These are phyloP conservation scores for Drosophila gaucha DNA, from an alignment of 2,888 invertebrate genomes.

Conservation along the genomic window DNA sequence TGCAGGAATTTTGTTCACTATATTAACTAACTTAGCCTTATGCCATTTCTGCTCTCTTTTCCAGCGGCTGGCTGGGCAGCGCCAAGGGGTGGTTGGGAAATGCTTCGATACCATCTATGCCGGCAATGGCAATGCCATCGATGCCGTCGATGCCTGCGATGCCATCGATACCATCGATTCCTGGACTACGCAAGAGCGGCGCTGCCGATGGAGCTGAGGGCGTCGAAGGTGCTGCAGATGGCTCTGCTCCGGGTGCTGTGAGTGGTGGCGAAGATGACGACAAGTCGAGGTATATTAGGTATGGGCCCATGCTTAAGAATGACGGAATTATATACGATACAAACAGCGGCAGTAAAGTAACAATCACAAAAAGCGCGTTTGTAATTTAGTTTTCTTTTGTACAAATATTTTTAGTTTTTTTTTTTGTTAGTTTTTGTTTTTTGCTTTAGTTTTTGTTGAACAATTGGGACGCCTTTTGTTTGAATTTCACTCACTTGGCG, in stretches of 20 bases:
- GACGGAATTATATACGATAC: constrained; percentile 82
- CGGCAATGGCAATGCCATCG: constrained; percentile 85
- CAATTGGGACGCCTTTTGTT: constrained; percentile 24
- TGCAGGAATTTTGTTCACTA: constrained; percentile 23
- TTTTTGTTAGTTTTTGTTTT: constrained; percentile 4
- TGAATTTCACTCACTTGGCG: constrained; percentile 14
- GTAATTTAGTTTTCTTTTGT: constrained; percentile 40
- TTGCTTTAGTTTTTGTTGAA: constrained; percentile 22
- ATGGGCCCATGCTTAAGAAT: constrained; percentile 86
- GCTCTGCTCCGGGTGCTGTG: constrained; percentile 73
- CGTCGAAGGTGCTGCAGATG: constrained; percentile 60
- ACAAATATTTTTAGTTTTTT: neutral
- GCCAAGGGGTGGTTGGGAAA: constrained; percentile 93
- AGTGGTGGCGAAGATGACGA: constrained; percentile 90
- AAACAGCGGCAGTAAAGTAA: constrained; percentile 46
- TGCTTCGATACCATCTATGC: constrained; percentile 83
- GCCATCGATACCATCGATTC: constrained; percentile 86
- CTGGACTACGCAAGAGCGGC: constrained; percentile 90
- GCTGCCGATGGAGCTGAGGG: constrained; percentile 83
- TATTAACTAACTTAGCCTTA: constrained; percentile 32
- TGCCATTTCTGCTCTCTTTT: constrained; percentile 19
- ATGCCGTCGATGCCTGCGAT: constrained; percentile 85
- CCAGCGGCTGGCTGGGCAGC: constrained; percentile 92
- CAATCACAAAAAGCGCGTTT: constrained; percentile 53
- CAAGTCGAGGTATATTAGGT: constrained; percentile 93